phyloP scores from a whole-genome alignment of 2,888 invertebrate species.

The Leptopterna dolabrata region DNA sequence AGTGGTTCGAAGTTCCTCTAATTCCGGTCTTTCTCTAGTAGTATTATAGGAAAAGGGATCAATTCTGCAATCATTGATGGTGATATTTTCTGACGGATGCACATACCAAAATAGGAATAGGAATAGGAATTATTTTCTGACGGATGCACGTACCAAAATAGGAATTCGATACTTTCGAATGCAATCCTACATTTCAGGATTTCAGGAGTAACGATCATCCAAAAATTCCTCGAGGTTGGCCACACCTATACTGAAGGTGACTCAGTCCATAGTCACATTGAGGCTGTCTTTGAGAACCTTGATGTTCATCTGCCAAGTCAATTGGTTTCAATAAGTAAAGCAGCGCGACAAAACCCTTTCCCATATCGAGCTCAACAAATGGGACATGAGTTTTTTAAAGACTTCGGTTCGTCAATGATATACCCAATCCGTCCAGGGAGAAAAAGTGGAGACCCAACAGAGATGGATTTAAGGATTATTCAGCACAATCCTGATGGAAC shows the following conservation, averaged over 20 bases:
- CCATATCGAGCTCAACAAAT: conserved; percentile 32
- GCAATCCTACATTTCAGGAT: conserved; percentile 19
- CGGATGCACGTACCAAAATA: conserved; percentile 33
- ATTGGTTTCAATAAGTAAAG: conserved; percentile 50
- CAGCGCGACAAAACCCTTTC: conserved; percentile 46
- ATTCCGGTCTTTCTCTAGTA: no score
- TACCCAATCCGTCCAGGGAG: conserved; percentile 35
- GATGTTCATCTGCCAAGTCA: conserved; percentile 48
- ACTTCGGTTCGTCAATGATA: not conserved
- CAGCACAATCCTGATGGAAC: conserved; percentile 5
- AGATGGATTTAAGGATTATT: not conserved
- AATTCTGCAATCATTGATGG: no score
- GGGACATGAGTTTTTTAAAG: not conserved
- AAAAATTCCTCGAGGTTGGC: conserved; percentile 21
- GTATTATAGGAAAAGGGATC: no score
- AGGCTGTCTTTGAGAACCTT: conserved; percentile 16
- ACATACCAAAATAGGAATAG: no score
- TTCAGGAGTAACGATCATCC: not conserved
- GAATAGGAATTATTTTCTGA: no score
- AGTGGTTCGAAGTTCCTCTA: no score
- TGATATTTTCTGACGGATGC: no score
- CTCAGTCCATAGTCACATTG: conserved; percentile 2
- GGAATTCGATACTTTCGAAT: conserved; percentile 6
- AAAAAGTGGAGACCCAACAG: not conserved
- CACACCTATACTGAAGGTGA: conserved; percentile 37